Base-by-base conservation (phyloP, 2,797 vertebrate species). In the Phalloptychus januarius region DNA sequence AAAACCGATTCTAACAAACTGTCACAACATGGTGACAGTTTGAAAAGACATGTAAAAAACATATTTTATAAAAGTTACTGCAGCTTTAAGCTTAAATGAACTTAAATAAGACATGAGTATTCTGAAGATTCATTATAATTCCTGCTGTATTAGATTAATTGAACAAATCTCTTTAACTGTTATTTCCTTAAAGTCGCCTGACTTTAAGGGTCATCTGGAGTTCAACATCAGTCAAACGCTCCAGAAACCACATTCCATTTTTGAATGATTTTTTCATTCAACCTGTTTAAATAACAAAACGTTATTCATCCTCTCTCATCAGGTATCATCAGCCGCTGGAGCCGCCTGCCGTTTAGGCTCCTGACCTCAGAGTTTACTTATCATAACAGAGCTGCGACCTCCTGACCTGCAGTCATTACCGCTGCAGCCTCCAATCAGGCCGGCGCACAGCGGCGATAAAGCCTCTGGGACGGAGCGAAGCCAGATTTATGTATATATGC, bases 281-380 rank as follows among this genome's bases (percentile, higher is more conserved):
- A 83, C 87, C 38, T 65, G 61, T 65, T 76, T 28, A 79, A 88
- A 75, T 84, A 80, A 88, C 77, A 81, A 80, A 80, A 72, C 50
- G 65, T 13, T 72, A 58, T 75, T 88, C 83, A 79, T 82, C 61
- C 82, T 71, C 73, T 76, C 74, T 82, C 91, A 92, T 93, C 85
- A 38, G 63, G 69, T 85, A 52, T 76, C 76, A 82, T 83, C 89
- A 88, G 87, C 86, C 71, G 82, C 23, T 76, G 31, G 58, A 52
- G 83, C 74, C 8, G 48, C 52, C 79, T 40, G 71, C 78, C 33
- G 56, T 85, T 85, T 72, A 88, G 78, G 63, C 36, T 45, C 75
- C 56, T 93, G 90, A 93, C 89, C 90, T 85, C 87, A 75, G 69
- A 82, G 88, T 88, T 92, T 87, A 90, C 88, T 93, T 90, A 91